A percentile compares a stretch with the other conserved stretches of the same genome.
Evolutionary conservation across 1,140 invertebrate genomes (phyloP).

Genomic region (Cotesia typhae): DNA sequence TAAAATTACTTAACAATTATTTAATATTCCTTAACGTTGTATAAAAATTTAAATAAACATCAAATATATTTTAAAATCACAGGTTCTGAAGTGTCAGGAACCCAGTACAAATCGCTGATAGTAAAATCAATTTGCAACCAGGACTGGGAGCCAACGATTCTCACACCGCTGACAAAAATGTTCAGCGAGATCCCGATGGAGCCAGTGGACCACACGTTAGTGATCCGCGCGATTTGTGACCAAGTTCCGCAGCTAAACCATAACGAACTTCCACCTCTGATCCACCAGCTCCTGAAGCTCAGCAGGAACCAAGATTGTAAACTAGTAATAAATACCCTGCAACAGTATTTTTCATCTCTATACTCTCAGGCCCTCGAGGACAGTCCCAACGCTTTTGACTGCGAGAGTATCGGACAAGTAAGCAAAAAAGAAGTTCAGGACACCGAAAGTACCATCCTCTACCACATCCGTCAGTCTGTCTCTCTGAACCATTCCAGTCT

Average conservation of each 20-base stretch:
- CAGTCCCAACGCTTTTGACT: conserved; percentile 37
- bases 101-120: conserved; percentile 62
- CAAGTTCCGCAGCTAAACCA: conserved; percentile 51
- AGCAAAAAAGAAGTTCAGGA: conserved; percentile 57
- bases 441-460: conserved; percentile 68
- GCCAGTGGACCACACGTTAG: conserved; percentile 55
- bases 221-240: conserved; percentile 58
- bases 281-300: conserved; percentile 62
- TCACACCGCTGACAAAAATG: conserved; percentile 64
- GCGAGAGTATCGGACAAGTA: conserved; percentile 49
- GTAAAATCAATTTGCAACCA: conserved; percentile 59
- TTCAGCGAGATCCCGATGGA: conserved; percentile 62
- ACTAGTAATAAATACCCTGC: conserved; percentile 56
- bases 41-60: no score
- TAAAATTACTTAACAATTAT: no score
- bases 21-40: no score
- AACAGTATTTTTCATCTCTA: conserved; percentile 58
- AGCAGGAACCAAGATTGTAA: conserved; percentile 53
- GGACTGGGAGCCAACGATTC: conserved; percentile 54
- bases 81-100: conserved; percentile 53
- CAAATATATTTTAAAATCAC: no score
- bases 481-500: conserved; percentile 62
- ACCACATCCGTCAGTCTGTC: conserved; percentile 66
- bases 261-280: conserved; percentile 65
- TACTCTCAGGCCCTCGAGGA: conserved; percentile 45